Conservation (phyloP, 64 coral and sea anemone genomes). For the Actinia equina region DNA sequence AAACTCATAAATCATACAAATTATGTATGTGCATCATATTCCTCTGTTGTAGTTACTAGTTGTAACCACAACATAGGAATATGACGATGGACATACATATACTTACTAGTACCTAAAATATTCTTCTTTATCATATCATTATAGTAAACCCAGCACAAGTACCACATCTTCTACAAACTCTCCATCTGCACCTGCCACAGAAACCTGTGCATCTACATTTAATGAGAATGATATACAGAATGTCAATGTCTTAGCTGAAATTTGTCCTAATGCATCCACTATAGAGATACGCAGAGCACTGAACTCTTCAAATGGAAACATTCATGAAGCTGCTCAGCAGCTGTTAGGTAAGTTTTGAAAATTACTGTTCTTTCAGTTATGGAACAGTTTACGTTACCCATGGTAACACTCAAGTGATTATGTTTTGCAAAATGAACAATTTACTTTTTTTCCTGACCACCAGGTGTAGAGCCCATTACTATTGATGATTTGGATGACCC, state of each 20-base stretch:
- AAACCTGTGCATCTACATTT: neutral
- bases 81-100: neutral
- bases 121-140: neutral
- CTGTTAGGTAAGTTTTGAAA: slow-evolving; percentile 19
- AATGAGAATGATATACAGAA: neutral
- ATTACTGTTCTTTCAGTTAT: neutral
- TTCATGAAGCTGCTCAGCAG: slow-evolving; percentile 48
- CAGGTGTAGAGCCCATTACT: neutral
- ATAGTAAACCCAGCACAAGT: slow-evolving; percentile 11
- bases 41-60: neutral
- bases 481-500: slow-evolving; percentile 10
- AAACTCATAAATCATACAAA: neutral
- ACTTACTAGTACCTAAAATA: neutral
- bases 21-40: neutral
- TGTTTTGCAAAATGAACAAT: neutral
- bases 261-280: slow-evolving; percentile 26
- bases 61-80: neutral
- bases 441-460: neutral
- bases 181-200: slow-evolving; percentile 9
- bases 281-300: slow-evolving; percentile 33
- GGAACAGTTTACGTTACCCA: neutral
- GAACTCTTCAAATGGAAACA: slow-evolving; percentile 23
- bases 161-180: neutral
- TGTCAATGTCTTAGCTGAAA: slow-evolving; percentile 4
- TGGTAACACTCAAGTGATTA: neutral